Conservation (phyloP, 1,140 invertebrate genomes). For the Drosophila kepulauana region DNA sequence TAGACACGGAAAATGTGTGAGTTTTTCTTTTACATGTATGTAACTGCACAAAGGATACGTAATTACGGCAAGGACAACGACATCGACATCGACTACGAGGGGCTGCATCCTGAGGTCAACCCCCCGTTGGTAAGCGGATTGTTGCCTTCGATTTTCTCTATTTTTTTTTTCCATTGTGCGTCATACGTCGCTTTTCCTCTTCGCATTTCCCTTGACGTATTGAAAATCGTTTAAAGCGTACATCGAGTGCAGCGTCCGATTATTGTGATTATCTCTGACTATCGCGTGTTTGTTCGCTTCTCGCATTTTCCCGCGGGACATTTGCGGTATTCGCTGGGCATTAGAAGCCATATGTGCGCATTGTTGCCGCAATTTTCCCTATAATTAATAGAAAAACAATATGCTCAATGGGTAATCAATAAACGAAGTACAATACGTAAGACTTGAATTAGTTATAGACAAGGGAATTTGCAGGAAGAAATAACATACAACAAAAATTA, state of each 20-base stretch:
- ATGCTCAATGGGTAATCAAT: constrained; percentile 67
- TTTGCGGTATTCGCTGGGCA: constrained; percentile 37
- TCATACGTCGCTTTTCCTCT: constrained; percentile 36
- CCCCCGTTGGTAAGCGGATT: constrained; percentile 68
- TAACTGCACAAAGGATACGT: constrained; percentile 52
- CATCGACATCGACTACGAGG: not conserved
- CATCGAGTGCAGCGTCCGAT: constrained; percentile 74
- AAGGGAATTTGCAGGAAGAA: not conserved
- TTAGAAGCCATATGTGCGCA: constrained; percentile 74
- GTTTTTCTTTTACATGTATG: not conserved
- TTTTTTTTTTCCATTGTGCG: constrained; percentile 69
- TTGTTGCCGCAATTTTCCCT: constrained; percentile 57
- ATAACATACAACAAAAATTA: not conserved
- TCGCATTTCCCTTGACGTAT: constrained; percentile 52
- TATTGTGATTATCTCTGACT: constrained; percentile 76
- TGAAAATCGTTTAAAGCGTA: constrained; percentile 78
- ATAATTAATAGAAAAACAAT: constrained; percentile 82
- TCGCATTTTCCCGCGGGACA: constrained; percentile 70
- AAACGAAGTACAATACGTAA: constrained; percentile 6
- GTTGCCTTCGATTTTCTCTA: constrained; percentile 28
- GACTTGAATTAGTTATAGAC: not conserved
- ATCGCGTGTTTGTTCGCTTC: constrained; percentile 59
- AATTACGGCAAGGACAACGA: constrained; percentile 59
- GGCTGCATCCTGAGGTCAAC: constrained; percentile 26
- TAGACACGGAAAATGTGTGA: not conserved